phyloP scores from a whole-genome alignment of 2,113 vertebrate genomes.

The Kobus ellipsiprymnus region DNA sequence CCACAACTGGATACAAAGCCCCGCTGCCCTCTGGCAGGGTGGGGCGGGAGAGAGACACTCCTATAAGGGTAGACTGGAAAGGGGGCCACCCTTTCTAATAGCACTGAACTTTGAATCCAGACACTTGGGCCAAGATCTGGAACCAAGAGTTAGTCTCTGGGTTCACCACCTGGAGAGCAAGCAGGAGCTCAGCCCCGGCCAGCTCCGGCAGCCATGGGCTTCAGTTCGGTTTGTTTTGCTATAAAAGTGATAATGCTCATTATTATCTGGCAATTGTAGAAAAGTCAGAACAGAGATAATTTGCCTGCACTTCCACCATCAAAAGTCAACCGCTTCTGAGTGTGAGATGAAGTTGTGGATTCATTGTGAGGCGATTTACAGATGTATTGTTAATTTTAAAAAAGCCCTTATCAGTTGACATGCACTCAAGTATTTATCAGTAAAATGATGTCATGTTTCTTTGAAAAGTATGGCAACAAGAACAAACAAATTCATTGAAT shows the following conservation, averaged over 20 bases:
- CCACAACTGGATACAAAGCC: too few relatives aligned
- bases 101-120: background rate
- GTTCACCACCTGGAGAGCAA: accelerated
- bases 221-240: background rate
- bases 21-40: accelerated
- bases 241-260: background rate
- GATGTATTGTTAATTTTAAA: accelerated
- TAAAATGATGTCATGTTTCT: background rate
- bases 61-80: background rate
- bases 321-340: background rate
- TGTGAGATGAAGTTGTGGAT: background rate
- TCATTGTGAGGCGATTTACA: background rate
- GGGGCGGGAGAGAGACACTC: too few relatives aligned
- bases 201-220: accelerated
- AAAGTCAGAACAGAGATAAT: background rate
- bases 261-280: background rate
- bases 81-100: too few relatives aligned
- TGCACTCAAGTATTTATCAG: background rate
- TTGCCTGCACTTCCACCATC: background rate
- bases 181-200: accelerated
- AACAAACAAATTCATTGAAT: background rate
- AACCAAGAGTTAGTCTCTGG: accelerated
- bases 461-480: background rate
- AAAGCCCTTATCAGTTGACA: background rate
- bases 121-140: background rate